Percentiles rank a stretch among this genome's conserved stretches.
Evolutionary conservation across 2,888 invertebrate genomes (phyloP).

Genomic region (Drosophila borealis): DNA sequence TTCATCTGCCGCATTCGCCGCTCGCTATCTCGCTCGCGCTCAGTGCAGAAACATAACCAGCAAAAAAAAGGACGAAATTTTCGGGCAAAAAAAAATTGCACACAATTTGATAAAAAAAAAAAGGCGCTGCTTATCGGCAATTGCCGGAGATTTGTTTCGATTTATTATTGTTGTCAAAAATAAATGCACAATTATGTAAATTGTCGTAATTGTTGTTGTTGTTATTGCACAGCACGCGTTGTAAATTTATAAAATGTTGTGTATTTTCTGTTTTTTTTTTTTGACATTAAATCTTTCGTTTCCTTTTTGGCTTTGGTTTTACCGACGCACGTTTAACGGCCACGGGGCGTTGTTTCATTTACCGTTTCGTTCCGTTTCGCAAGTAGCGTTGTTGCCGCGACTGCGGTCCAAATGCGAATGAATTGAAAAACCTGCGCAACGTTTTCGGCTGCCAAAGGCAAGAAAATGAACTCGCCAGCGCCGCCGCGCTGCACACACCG

Average conservation of each 20-base stretch:
- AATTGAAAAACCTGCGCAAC: conserved; percentile 61
- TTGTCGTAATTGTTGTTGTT: conserved; percentile 16
- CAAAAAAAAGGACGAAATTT: conserved; percentile 17
- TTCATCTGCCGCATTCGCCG: conserved; percentile 43
- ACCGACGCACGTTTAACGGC: conserved; percentile 55
- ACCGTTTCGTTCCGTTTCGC: conserved; percentile 70
- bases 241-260: conserved; percentile 18
- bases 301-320: conserved; percentile 26
- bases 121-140: conserved; percentile 32
- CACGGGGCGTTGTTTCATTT: conserved; percentile 76
- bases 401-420: conserved; percentile 68
- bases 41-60: not conserved
- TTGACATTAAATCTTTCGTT: conserved; percentile 9
- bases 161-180: conserved; percentile 10
- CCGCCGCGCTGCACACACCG: conserved; percentile 1
- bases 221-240: conserved; percentile 27
- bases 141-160: not conserved
- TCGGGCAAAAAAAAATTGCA: conserved; percentile 36
- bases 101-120: conserved; percentile 37
- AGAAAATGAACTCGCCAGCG: conserved; percentile 17
- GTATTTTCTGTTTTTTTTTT: conserved; percentile 3
- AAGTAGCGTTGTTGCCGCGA: conserved; percentile 63
- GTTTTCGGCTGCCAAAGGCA: conserved; percentile 42
- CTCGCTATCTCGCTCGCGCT: conserved; percentile 29
- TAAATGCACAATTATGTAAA: conserved; percentile 4